These are phyloP conservation scores for Okapia johnstoni DNA, from an alignment of 2,113 vertebrate genomes.

Conservation along the genomic window DNA sequence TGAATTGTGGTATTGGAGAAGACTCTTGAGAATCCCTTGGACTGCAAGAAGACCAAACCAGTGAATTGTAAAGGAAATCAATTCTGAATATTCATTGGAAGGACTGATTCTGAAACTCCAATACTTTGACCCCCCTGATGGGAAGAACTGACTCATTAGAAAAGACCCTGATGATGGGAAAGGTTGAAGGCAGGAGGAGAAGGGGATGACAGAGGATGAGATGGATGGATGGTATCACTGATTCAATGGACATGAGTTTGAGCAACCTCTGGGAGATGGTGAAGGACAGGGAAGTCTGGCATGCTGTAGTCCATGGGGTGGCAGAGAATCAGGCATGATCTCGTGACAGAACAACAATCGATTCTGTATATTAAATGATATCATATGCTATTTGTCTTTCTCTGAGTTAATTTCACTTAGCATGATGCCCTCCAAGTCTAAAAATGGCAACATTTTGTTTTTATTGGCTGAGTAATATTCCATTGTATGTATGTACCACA, in stretches of 20 bases:
- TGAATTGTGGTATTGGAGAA: not conserved
- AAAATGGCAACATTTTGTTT: not conserved
- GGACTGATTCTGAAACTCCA: not conserved
- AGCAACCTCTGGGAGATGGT: not conserved
- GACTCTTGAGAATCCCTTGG: not conserved
- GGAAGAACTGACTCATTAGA: not conserved
- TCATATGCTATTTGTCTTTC: not conserved
- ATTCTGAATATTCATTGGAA: not conserved
- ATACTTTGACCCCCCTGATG: not conserved
- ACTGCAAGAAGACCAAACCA: not conserved
- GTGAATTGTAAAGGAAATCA: not conserved
- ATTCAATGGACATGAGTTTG: not conserved
- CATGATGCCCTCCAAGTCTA: not conserved
- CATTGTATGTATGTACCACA: not conserved
- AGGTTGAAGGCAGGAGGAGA: not conserved
- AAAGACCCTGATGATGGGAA: not conserved
- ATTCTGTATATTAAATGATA: not conserved
- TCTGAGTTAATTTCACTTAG: not conserved
- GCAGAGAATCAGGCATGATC: fast-evolving
- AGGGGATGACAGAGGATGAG: fast-evolving
- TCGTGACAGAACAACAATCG: fast-evolving
- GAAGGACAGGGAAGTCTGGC: not conserved
- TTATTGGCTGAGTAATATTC: not conserved
- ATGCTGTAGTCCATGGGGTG: not conserved
- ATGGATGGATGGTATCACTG: not conserved